Conservation (phyloP, 2,113 vertebrate genomes). For the Australoheros scitulus region DNA sequence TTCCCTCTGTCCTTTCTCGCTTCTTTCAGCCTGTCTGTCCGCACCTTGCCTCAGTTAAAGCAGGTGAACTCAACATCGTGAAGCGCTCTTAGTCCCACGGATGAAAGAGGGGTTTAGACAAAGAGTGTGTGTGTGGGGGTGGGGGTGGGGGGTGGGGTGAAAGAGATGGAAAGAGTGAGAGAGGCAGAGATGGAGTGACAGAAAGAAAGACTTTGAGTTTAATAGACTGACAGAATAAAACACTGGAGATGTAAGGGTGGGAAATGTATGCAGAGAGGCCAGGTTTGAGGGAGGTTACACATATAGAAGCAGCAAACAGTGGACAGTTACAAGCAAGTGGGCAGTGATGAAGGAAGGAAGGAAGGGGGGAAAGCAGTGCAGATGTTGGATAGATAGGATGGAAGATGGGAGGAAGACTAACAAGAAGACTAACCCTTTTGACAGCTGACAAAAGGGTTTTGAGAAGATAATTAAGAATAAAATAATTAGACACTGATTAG, state of each 20-base stretch:
- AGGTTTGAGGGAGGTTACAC: slow-evolving; percentile 30
- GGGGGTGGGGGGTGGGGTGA: slow-evolving; percentile 39
- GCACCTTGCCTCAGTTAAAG: slow-evolving; percentile 61
- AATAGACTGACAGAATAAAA: slow-evolving; percentile 48
- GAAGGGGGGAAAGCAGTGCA: slow-evolving; percentile 7
- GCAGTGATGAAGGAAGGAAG: slow-evolving; percentile 31
- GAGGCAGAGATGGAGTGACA: slow-evolving; percentile 27
- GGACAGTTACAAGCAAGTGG: slow-evolving; percentile 13
- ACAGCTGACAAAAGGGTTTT: neutral
- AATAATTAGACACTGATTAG: neutral
- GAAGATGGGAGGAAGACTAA: slow-evolving; percentile 1
- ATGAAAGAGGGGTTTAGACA: slow-evolving; percentile 78
- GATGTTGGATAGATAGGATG: slow-evolving; percentile 5
- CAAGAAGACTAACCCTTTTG: too few relatives aligned
- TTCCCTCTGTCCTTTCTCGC: slow-evolving; percentile 23
- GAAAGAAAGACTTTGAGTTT: slow-evolving; percentile 31
- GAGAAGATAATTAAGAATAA: neutral
- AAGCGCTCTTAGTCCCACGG: slow-evolving; percentile 58
- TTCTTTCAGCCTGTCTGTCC: slow-evolving; percentile 63
- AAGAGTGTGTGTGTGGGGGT: too few relatives aligned
- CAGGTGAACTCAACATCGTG: slow-evolving; percentile 74
- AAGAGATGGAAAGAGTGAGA: slow-evolving; percentile 52
- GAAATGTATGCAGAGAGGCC: slow-evolving; percentile 34
- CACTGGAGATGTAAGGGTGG: slow-evolving; percentile 26
- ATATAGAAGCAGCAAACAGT: slow-evolving; percentile 2